These are phyloP conservation scores for Fregetta grallaria DNA, from an alignment of 2,113 vertebrate genomes.

Conservation along the genomic window DNA sequence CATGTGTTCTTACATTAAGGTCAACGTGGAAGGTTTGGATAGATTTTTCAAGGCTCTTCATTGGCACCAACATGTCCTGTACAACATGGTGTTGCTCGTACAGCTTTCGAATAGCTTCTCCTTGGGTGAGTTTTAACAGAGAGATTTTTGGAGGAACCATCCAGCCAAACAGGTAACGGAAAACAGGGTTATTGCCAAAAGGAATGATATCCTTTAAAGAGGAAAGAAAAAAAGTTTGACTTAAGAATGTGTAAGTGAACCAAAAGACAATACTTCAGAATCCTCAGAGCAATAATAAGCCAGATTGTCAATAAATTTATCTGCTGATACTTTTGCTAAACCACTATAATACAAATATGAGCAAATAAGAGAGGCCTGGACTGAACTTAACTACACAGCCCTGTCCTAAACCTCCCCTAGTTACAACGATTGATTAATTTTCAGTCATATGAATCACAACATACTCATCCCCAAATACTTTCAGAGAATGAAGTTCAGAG, in stretches of 20 bases:
- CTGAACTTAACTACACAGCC: not conserved
- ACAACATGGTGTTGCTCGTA: conserved; percentile 97
- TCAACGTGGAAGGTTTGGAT: conserved; percentile 87
- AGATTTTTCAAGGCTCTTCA: conserved; percentile 84
- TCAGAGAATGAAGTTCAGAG: not conserved
- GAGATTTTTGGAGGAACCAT: conserved; percentile 99
- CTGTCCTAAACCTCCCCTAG: not conserved
- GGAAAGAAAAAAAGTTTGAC: not conserved
- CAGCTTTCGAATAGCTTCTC: conserved; percentile 90
- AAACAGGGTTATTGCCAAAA: conserved; percentile 92
- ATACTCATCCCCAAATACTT: not conserved
- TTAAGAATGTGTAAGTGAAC: not conserved
- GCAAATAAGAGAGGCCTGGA: not conserved
- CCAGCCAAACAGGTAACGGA: conserved; percentile 95
- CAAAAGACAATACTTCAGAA: not conserved
- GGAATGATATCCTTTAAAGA: conserved; percentile 94
- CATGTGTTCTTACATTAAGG: conserved; percentile 78
- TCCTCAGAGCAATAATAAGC: not conserved
- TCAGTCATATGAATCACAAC: not conserved
- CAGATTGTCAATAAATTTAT: not conserved
- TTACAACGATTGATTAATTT: not conserved
- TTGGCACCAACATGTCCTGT: conserved; percentile 96
- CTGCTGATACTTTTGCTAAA: not conserved
- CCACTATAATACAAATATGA: not conserved
- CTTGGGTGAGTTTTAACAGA: conserved; percentile 94